Evolutionary conservation across 37 sponge, comb jelly and placozoan genomes (phyloP), one percentile per base, ranked within the genome.

Genomic region (Spongilla lacustris): DNA sequence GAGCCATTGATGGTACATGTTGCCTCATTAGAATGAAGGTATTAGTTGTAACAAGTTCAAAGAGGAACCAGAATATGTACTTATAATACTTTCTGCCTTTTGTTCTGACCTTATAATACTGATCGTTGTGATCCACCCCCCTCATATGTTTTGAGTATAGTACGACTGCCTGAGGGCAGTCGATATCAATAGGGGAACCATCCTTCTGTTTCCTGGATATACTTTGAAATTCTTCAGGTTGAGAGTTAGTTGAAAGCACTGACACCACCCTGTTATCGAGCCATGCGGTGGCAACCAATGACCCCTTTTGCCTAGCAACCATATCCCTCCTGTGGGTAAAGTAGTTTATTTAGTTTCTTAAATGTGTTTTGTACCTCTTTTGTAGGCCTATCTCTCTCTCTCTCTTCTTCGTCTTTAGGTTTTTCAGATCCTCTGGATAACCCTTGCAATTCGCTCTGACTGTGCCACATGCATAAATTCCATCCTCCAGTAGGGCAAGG

Each of bases 51-150:
- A 24, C 81, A 22, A 68, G 25, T 68, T 22, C 69, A 68, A 41
- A 41, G 3, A 82, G 29, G 74, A 82, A 82, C 38, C 25, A 76
- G 25, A 83, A 83, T 26, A 83, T 49, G 76, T 83, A 83, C 49
- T 78, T 83, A 74, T 75, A 83, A 31, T 66, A 85, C 36, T 79
- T 85, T 50, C 67, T 41, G 34, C 31, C 24, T 23, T 85, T 85
- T n/a, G 38, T 37, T 30, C 76, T 78, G 84, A 19, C 25, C 22
- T 49, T 24, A 46, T 85, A 85, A 68, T 76, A 76, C 78, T 85
- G 85, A 28, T 85, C 85, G 17, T 70, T 70, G 29, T 68, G 36
- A 34, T 85, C 78, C 8, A 85, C 85, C 23, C 85, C 85, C 22
- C 85, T 78, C 85, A 85, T 85, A 70, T 36, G 34, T 48, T 76